Evolutionary conservation across 2,888 invertebrate genomes (phyloP), one percentile per base, ranked within the genome.

Genomic region (Hydriomena furcata): DNA sequence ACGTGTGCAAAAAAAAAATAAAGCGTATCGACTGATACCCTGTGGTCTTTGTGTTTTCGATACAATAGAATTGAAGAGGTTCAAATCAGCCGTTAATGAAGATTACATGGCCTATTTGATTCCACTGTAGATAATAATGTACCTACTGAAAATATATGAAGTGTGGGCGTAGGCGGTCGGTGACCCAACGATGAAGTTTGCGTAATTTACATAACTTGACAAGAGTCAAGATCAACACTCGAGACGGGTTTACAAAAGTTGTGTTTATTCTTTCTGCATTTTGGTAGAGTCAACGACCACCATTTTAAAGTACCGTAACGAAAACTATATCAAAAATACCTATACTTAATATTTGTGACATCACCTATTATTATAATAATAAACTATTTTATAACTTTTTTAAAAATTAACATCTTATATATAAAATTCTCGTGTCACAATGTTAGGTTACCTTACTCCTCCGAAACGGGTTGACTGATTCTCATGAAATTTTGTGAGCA

Each of bases 131-230:
- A 25, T 34, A 31, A 3, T 11, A 12, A 10, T 28, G 25, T 41
- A 21, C 6, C 12, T 27, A 67, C 63, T 74, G 60, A 64, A 68
- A 66, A 70, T 77, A 73, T 63, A 45, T 60, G 57, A 61, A 60
- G 73, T 65, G 82, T 84, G 70, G 85, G 82, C 69, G 74, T 62
- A 61, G 58, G 63, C 68, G 87, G 85, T 86, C 86, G 76, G 55
- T 72, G 87, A 89, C 82, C 87, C 70, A 76, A 76, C 66, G 73
- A 85, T 81, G 76, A 79, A 75, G 76, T 84, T 79, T 74, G 73
- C 73, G 66, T 80, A 78, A 90, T 90, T 90, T 84, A 86, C 89
- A 90, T 90, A 90, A 89, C 85, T 82, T 76, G 83, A 83, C 84
- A 60, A 82, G 73, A 79, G 66, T 73, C 75, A 77, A 84, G 75